Evolutionary conservation across 2,797 vertebrate genomes (phyloP).

Genomic region (Darevskia nairensis): DNA sequence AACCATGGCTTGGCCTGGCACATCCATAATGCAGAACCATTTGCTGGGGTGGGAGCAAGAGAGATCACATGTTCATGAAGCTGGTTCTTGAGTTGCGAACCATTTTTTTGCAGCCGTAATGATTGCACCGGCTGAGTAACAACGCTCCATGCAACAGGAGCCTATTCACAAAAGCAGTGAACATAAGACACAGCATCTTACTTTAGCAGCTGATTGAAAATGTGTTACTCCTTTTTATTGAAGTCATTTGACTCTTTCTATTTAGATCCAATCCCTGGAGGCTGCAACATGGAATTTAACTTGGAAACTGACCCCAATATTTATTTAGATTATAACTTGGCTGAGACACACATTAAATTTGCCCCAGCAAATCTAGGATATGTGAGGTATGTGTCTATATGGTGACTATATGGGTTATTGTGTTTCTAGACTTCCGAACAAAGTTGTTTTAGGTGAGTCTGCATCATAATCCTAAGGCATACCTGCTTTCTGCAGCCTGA

Average conservation of each 20-base stretch:
- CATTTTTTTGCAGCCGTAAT: neutral
- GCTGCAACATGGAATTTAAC: slow-evolving; percentile 89
- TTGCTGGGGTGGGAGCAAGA: neutral
- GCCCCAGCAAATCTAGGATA: slow-evolving; percentile 92
- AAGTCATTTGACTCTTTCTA: slow-evolving; percentile 37
- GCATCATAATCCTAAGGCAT: slow-evolving; percentile 12
- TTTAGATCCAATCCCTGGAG: slow-evolving; percentile 94
- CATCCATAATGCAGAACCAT: neutral
- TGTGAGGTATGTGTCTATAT: slow-evolving; percentile 79
- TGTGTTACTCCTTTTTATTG: neutral
- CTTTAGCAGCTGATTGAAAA: neutral
- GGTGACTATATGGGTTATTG: neutral
- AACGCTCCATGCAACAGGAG: neutral
- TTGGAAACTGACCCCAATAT: slow-evolving; percentile 91
- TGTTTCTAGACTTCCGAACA: neutral
- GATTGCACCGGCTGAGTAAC: neutral
- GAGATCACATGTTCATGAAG: neutral
- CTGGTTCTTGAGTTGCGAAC: neutral
- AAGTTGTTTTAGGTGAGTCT: neutral
- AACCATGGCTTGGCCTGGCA: neutral
- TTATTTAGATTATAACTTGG: slow-evolving; percentile 89
- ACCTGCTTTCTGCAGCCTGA: neutral
- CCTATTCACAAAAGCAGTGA: neutral
- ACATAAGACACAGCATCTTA: neutral
- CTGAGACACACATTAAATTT: slow-evolving; percentile 87